Percentiles rank a stretch among this genome's conserved stretches.
Evolutionary conservation across 2,113 vertebrate species (phyloP).

Genomic region (Herpetotheres cachinnans): DNA sequence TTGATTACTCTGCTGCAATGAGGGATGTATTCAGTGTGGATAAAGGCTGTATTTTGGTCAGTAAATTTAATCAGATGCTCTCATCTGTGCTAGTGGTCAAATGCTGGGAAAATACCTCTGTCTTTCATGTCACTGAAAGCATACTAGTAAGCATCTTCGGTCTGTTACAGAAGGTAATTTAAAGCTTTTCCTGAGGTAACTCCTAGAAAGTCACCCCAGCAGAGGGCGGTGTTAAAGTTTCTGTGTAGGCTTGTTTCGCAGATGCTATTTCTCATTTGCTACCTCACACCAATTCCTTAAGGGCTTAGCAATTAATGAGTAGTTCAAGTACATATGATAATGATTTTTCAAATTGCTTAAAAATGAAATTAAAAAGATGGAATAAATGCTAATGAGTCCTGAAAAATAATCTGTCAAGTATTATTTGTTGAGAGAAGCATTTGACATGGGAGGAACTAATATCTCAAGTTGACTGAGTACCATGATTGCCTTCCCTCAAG

Average conservation of each 20-base stretch:
- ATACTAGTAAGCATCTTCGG: no score
- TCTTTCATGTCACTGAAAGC: background rate
- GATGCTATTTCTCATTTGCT: background rate
- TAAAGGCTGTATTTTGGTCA: background rate
- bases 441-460: background rate
- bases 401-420: background rate
- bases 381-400: background rate
- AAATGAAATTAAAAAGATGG: background rate
- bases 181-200: background rate
- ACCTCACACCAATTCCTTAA: background rate
- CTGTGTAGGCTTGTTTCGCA: background rate
- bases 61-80: background rate
- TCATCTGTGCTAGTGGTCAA: background rate
- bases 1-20: background rate
- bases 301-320: background rate
- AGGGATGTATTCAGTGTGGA: background rate
- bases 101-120: background rate
- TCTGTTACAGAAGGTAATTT: background rate
- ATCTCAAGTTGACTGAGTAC: background rate
- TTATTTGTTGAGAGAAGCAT: background rate
- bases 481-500: background rate
- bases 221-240: background rate
- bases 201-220: background rate
- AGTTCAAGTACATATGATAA: background rate
- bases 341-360: background rate